Evolutionary conservation across 2,888 invertebrate genomes (phyloP), one percentile per base, ranked within the genome.

Genomic region (Trichopoda pennipes): DNA sequence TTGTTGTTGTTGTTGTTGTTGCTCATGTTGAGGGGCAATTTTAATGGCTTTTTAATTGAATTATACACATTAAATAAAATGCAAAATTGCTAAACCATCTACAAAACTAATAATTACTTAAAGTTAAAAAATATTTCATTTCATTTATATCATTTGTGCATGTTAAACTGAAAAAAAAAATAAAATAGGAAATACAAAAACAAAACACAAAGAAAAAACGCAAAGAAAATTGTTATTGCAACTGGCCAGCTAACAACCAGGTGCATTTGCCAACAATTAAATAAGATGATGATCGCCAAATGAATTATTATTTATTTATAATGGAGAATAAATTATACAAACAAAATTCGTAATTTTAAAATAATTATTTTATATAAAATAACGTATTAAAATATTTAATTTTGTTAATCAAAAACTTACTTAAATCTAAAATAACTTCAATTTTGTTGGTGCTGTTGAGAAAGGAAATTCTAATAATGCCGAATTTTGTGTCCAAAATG

Each of bases 11-110:
- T 28, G 68, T n/a, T n/a, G 1, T n/a, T 6, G 14, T 44, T n/a
- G 14, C 38, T 47, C 21, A 47, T 38, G 42, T 47, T 28, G 68
- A 55, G 68, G 66, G 66, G 51, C 47, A 72, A 60, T 66, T 69
- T 79, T 82, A 82, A 82, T 82, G 82, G 72, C 68, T 79, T 82
- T 82, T 82, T 82, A 82, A 82, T 82, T 82, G 82, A 82, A 75
- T 81, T 78, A 60, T 53, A 28, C 23, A 38, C 66, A 74, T 70
- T 51, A 66, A 75, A 68, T 68, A 23, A 49, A 49, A 49, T 64
- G 56, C 49, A 28, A 77, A 81, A 68, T 72, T 75, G 60, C 49
- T 10, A 69, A 77, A 38, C 63, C 49, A 63, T 56, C 63, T 63
- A 28, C 32, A 68, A 68, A 68, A 32, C 35, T 35, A 55, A 58